Conservation (phyloP, 2,113 vertebrate species). For the Chloropsis cyanopogon region DNA sequence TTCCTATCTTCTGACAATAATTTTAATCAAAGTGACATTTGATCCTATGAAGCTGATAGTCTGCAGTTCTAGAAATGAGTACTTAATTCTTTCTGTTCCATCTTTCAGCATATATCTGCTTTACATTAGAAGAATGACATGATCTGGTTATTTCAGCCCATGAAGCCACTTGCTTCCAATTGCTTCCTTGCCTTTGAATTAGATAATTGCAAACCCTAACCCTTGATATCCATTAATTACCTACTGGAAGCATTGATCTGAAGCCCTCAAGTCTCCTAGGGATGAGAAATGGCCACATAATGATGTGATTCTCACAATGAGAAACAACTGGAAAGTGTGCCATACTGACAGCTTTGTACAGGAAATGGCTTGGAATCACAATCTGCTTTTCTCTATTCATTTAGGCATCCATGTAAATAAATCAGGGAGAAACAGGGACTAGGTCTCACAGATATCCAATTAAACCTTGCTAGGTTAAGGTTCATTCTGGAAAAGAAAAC, state of each 20-base stretch:
- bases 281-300: neutral
- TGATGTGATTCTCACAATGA: neutral
- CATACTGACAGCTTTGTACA: neutral
- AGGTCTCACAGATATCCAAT: neutral
- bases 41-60: neutral
- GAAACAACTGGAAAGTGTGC: neutral
- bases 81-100: neutral
- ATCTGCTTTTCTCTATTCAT: neutral
- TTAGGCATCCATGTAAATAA: neutral
- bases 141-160: neutral
- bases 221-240: neutral
- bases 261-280: neutral
- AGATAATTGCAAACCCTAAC: neutral
- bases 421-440: neutral
- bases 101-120: neutral
- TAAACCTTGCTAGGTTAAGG: neutral
- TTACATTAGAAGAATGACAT: neutral
- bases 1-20: neutral
- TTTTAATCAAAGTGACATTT: neutral
- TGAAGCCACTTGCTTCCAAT: neutral
- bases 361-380: neutral
- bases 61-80: neutral
- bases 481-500: neutral
- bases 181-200: neutral
- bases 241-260: neutral